phyloP scores from a whole-genome alignment of 23 tunicate genomes.

The Halocynthia aurantium region DNA sequence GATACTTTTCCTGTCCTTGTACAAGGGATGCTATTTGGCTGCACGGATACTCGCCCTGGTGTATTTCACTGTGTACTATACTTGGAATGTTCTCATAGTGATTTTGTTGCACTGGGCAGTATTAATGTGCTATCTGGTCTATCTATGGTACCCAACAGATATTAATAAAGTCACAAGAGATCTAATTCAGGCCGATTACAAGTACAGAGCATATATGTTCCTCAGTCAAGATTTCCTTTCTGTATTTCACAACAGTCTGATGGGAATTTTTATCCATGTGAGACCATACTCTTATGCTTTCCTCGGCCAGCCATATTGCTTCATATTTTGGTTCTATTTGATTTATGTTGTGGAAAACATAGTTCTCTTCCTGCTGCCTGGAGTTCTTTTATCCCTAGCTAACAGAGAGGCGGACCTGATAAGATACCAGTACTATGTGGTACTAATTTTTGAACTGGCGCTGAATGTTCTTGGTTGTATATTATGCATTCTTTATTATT shows the following conservation, averaged over 20 bases:
- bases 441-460: slow-evolving; percentile 36
- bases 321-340: slow-evolving; percentile 79
- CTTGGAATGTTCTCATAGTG: slow-evolving; percentile 60
- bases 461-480: slow-evolving; percentile 43
- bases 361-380: slow-evolving; percentile 54
- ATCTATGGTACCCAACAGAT: slow-evolving; percentile 66
- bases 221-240: slow-evolving; percentile 75
- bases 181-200: slow-evolving; percentile 75
- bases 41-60: slow-evolving; percentile 75
- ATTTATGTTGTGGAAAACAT: slow-evolving; percentile 66
- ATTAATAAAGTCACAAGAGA: slow-evolving; percentile 49
- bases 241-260: slow-evolving; percentile 60
- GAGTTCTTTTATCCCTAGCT: slow-evolving; percentile 26
- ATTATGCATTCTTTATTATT: slow-evolving; percentile 54
- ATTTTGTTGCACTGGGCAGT: slow-evolving; percentile 68
- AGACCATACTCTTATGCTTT: slow-evolving; percentile 75
- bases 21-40: slow-evolving; percentile 79
- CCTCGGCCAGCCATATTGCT: slow-evolving; percentile 89
- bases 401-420: slow-evolving; percentile 21
- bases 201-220: slow-evolving; percentile 77
- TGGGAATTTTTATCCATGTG: slow-evolving; percentile 62
- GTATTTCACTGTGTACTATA: slow-evolving; percentile 61
- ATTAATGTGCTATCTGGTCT: slow-evolving; percentile 46
- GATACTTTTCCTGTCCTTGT: slow-evolving; percentile 41
- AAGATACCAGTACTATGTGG: slow-evolving; percentile 43